phyloP scores from a whole-genome alignment of 2,797 vertebrate species.

The Loris lydekkerianus region DNA sequence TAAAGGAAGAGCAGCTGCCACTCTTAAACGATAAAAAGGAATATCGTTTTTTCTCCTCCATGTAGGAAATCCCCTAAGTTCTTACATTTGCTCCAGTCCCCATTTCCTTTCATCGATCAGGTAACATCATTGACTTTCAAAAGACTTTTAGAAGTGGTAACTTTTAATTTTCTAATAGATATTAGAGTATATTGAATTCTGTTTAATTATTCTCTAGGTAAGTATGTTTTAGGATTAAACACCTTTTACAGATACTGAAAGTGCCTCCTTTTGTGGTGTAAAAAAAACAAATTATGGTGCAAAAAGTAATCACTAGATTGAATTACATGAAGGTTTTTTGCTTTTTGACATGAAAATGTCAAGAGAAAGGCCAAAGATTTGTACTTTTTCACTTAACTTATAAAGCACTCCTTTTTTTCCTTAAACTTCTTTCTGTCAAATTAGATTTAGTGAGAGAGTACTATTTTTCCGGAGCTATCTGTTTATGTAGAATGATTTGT shows the following conservation, averaged over 20 bases:
- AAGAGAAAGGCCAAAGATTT: conserved; percentile 91
- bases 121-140: conserved; percentile 85
- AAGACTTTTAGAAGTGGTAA: conserved; percentile 86
- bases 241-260: conserved; percentile 91
- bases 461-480: conserved; percentile 83
- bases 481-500: conserved; percentile 85
- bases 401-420: conserved; percentile 89
- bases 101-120: conserved; percentile 56
- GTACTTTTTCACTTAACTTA: conserved; percentile 87
- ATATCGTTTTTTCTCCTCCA: conserved; percentile 20
- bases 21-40: conserved; percentile 77
- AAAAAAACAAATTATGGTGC: conserved; percentile 88
- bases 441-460: conserved; percentile 84
- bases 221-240: conserved; percentile 88
- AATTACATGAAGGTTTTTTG: conserved; percentile 88
- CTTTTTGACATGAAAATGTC: conserved; percentile 89
- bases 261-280: conserved; percentile 91
- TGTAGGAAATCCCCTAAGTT: conserved; percentile 54
- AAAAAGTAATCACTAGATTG: conserved; percentile 89
- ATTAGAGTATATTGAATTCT: conserved; percentile 86
- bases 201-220: conserved; percentile 87
- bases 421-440: conserved; percentile 89
- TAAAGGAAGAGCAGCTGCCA: conserved; percentile 78
- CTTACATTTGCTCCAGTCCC: conserved; percentile 33
- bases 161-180: conserved; percentile 87